Conservation (phyloP, 2,797 vertebrate genomes). For the Epinephelus coioides region DNA sequence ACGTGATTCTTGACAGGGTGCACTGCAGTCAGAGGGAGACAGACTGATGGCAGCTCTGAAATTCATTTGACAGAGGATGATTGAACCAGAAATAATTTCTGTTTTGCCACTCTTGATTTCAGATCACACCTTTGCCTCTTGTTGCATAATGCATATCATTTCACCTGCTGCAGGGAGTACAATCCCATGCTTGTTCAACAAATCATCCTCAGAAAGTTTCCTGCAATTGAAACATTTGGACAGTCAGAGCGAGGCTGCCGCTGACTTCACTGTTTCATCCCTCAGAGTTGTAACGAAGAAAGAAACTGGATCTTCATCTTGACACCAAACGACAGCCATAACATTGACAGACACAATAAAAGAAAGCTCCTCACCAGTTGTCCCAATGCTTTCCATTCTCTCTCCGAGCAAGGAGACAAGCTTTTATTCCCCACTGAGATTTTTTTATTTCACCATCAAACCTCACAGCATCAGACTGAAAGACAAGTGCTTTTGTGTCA, state of each 20-base stretch:
- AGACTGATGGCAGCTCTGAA: constrained; percentile 30
- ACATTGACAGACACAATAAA: constrained; percentile 25
- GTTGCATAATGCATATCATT: constrained; percentile 16
- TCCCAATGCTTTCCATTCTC: constrained; percentile 8
- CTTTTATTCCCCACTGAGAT: constrained; percentile 32
- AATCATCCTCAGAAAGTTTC: neutral
- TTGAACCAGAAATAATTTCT: constrained; percentile 22
- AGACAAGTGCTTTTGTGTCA: constrained; percentile 27
- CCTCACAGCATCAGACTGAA: constrained; percentile 12
- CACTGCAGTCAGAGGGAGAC: constrained; percentile 30
- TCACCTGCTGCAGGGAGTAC: constrained; percentile 1
- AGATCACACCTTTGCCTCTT: constrained; percentile 6
- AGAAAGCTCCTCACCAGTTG: neutral
- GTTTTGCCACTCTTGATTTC: constrained; percentile 16
- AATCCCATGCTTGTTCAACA: neutral
- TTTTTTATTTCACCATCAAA: constrained; percentile 17
- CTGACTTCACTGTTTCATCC: neutral
- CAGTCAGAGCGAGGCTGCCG: neutral
- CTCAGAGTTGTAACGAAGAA: constrained; percentile 4
- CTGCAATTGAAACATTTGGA: constrained; percentile 1
- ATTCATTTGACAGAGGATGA: constrained; percentile 19
- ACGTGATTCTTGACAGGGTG: constrained; percentile 51
- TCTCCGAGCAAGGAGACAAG: constrained; percentile 12
- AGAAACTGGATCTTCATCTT: constrained; percentile 20
- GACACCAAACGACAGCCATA: constrained; percentile 8